These are phyloP conservation scores for Oreochromis aureus DNA, from an alignment of 2,113 vertebrate genomes.

Conservation along the genomic window DNA sequence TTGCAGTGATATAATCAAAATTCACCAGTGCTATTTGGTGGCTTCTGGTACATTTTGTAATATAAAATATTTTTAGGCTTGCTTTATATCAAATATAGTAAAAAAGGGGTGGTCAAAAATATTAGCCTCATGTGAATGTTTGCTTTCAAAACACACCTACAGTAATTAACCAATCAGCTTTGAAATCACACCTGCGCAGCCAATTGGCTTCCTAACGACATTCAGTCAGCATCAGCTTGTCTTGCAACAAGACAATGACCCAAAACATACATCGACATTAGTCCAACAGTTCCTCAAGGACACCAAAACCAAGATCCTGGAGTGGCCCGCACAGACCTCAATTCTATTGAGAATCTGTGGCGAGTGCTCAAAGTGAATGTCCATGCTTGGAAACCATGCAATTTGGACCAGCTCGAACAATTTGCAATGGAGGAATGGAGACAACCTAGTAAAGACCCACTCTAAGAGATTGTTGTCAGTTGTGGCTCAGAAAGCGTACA, in stretches of 20 bases:
- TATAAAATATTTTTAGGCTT: not conserved
- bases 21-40: not conserved
- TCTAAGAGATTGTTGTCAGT: not conserved
- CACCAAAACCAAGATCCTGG: not conserved
- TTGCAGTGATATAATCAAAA: not conserved
- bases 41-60: not conserved
- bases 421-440: not conserved
- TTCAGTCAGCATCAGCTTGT: not conserved
- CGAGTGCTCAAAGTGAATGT: not conserved
- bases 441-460: not conserved
- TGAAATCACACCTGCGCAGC: not conserved
- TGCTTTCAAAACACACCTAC: not conserved
- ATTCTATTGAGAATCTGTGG: not conserved
- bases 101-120: not conserved
- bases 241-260: not conserved
- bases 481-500: not conserved
- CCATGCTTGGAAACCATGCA: not conserved
- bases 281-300: too few species aligned
- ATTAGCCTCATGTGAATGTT: not conserved
- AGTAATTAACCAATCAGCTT: not conserved
- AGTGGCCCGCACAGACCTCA: not conserved
- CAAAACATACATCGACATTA: not conserved
- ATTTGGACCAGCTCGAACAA: not conserved
- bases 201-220: not conserved
- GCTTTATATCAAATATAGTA: not conserved